Evolutionary conservation across 2,113 vertebrate genomes (phyloP).

Genomic region (Chaetodon auriga): DNA sequence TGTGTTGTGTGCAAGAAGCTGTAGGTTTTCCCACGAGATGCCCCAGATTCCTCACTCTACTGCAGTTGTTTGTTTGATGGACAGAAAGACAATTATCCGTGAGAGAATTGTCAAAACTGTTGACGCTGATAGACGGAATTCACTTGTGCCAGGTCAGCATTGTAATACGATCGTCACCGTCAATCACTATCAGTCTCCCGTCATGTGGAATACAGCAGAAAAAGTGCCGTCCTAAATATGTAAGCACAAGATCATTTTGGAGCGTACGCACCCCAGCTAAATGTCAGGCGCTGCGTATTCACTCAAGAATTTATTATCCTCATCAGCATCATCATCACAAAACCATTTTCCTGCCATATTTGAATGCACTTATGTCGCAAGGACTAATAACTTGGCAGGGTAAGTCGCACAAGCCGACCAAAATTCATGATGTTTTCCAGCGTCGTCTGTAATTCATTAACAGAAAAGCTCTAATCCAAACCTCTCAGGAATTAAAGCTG

Average conservation of each 20-base stretch:
- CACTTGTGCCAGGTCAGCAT: slow-evolving; percentile 66
- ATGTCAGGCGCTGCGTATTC: slow-evolving; percentile 61
- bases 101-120: slow-evolving; percentile 67
- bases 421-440: slow-evolving; percentile 38
- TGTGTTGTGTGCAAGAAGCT: slow-evolving; percentile 34
- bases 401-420: slow-evolving; percentile 18
- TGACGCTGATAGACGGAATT: slow-evolving; percentile 42
- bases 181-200: slow-evolving; percentile 29
- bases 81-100: slow-evolving; percentile 74
- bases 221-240: slow-evolving; percentile 30
- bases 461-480: slow-evolving; percentile 19
- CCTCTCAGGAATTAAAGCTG: slow-evolving; percentile 12
- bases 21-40: slow-evolving; percentile 71
- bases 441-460: slow-evolving; percentile 43
- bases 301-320: slow-evolving; percentile 59
- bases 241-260: slow-evolving; percentile 28
- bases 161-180: slow-evolving; percentile 30
- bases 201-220: slow-evolving; percentile 22
- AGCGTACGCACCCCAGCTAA: slow-evolving; percentile 27
- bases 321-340: slow-evolving; percentile 61
- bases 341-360: slow-evolving; percentile 53
- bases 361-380: slow-evolving; percentile 44
- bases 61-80: slow-evolving; percentile 73
- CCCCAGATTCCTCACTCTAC: slow-evolving; percentile 66
- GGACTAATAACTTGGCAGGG: slow-evolving; percentile 36